Conservation (phyloP, 2,797 vertebrate species). For the Bucorvus abyssinicus region DNA sequence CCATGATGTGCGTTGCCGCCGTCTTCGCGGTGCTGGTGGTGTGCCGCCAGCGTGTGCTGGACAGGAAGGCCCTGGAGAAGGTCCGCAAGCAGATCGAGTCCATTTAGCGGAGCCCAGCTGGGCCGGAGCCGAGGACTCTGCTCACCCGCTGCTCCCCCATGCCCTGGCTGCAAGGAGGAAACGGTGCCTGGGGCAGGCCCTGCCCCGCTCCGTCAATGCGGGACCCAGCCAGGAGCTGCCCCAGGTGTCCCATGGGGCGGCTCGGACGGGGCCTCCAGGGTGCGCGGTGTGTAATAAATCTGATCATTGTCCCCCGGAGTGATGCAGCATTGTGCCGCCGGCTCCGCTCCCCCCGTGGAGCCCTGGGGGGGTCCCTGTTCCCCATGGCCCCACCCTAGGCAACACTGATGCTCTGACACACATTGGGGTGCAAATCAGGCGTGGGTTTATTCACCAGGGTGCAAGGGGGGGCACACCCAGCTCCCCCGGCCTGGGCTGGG, state of each 20-base stretch:
- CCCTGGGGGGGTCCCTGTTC: no score
- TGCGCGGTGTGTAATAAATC: neutral
- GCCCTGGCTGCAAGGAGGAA: rapidly evolving
- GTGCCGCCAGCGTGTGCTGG: slow-evolving; percentile 84
- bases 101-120: slow-evolving; percentile 69
- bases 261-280: rapidly evolving
- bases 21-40: slow-evolving; percentile 83
- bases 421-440: rapidly evolving
- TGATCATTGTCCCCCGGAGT: rapidly evolving
- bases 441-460: neutral
- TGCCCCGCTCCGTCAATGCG: rapidly evolving
- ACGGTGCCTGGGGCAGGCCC: no score
- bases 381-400: neutral
- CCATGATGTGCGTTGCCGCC: slow-evolving; percentile 76
- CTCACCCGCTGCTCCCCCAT: rapidly evolving
- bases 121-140: rapidly evolving
- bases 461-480: no score
- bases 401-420: rapidly evolving
- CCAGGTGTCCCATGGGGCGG: rapidly evolving
- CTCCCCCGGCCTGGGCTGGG: neutral
- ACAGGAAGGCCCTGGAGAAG: slow-evolving; percentile 90
- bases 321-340: no score
- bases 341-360: rapidly evolving
- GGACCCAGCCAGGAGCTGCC: neutral
- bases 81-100: slow-evolving; percentile 94